Evolutionary conservation across 2,113 vertebrate species (phyloP).

Genomic region (Lycocorax pyrrhopterus): DNA sequence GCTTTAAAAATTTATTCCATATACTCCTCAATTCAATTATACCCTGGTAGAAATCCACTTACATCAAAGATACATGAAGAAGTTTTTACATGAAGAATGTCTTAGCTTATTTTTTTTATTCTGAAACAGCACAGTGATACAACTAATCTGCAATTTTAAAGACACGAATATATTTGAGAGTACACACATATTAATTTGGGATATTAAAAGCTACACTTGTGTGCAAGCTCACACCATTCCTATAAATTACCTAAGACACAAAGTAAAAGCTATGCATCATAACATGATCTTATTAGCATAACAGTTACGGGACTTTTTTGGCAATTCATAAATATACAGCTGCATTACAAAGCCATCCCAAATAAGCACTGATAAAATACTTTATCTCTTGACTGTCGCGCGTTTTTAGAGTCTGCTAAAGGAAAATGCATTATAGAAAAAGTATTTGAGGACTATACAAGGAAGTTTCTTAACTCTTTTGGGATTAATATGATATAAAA

Average conservation of each 20-base stretch:
- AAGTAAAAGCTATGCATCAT: not conserved
- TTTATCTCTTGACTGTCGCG: rapidly evolving
- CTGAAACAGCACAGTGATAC: not conserved
- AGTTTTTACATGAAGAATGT: not conserved
- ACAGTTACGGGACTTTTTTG: not conserved
- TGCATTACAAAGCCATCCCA: not conserved
- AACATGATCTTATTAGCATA: not conserved
- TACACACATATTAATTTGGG: not conserved
- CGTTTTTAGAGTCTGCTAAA: not conserved
- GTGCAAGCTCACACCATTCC: not conserved
- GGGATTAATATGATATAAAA: not conserved
- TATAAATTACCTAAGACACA: not conserved
- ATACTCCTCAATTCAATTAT: not conserved
- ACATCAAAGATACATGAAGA: not conserved
- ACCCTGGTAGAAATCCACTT: not conserved
- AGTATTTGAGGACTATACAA: not conserved
- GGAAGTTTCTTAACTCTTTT: not conserved
- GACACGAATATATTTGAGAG: not conserved
- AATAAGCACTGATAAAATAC: not conserved
- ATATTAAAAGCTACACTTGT: not conserved
- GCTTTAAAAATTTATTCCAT: not conserved
- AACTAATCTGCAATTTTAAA: not conserved
- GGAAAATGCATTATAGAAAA: not conserved
- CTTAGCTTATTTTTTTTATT: not conserved
- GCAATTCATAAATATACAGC: not conserved